A percentile compares a stretch with the other conserved stretches of the same genome.
These are phyloP conservation scores for Muscicapa comitata DNA, from an alignment of 2,797 vertebrate genomes.

Conservation along the genomic window DNA sequence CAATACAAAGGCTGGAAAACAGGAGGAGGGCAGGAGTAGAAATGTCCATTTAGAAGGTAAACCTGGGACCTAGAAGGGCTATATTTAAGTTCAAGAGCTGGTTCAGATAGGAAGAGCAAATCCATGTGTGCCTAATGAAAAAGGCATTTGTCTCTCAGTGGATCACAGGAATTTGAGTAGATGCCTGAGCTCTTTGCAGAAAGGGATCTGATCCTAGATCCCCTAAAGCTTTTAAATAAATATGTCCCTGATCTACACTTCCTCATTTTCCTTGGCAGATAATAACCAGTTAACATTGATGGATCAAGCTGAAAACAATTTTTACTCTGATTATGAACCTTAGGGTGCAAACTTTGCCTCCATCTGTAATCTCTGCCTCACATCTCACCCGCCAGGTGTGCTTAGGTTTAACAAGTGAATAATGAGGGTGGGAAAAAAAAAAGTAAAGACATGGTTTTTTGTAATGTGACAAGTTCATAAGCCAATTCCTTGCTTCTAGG, in stretches of 20 bases:
- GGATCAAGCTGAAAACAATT: background rate
- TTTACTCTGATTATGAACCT: constrained; percentile 31
- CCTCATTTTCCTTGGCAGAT: background rate
- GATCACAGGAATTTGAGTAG: background rate
- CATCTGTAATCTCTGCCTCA: background rate
- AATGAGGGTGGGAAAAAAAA: background rate
- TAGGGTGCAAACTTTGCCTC: background rate
- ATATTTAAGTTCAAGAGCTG: background rate
- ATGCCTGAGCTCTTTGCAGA: background rate
- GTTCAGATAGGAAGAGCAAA: background rate
- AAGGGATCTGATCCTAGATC: background rate
- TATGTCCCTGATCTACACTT: background rate
- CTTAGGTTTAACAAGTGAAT: background rate
- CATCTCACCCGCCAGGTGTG: background rate
- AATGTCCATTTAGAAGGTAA: background rate
- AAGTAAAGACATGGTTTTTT: background rate
- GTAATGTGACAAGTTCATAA: background rate
- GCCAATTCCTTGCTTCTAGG: background rate
- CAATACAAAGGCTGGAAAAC: background rate
- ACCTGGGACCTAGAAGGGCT: background rate
- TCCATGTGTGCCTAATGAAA: background rate
- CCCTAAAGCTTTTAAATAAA: background rate
- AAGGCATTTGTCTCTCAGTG: background rate
- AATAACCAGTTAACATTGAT: background rate
- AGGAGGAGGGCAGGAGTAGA: background rate